Evolutionary conservation across 2,113 vertebrate species (phyloP).

Genomic region (Silurus meridionalis): DNA sequence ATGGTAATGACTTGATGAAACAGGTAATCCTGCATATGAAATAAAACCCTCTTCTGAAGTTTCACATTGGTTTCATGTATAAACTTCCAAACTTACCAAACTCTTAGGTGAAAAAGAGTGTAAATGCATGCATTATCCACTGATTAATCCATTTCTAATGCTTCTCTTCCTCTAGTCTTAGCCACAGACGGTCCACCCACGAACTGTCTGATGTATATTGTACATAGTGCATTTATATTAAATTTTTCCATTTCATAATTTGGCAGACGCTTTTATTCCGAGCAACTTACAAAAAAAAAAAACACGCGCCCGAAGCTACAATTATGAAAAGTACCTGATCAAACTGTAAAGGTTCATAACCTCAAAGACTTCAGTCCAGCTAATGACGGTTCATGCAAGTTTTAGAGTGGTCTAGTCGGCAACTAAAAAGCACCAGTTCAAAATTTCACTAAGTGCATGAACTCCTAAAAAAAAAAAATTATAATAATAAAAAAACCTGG

Average conservation of each 20-base stretch:
- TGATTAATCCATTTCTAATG: slow-evolving; percentile 6
- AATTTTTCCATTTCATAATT: background rate
- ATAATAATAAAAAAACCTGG: background rate
- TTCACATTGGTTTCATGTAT: background rate
- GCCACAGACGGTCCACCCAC: background rate
- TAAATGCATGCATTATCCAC: background rate
- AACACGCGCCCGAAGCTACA: background rate
- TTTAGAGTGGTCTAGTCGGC: background rate
- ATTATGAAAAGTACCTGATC: background rate
- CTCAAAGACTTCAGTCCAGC: background rate
- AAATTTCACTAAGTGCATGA: background rate
- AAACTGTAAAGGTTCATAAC: background rate
- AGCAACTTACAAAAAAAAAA: background rate
- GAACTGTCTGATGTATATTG: background rate
- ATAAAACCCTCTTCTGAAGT: background rate
- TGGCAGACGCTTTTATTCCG: background rate
- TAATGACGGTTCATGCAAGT: background rate
- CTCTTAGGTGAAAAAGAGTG: background rate
- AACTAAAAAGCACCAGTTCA: background rate
- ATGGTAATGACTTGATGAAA: background rate
- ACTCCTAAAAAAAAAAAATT: background rate
- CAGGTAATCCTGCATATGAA: background rate
- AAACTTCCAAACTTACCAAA: background rate
- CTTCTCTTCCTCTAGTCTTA: background rate
- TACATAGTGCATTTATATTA: slow-evolving; percentile 7